Base-by-base conservation (phyloP, 2,797 vertebrate species). In the Spinus pinus region DNA sequence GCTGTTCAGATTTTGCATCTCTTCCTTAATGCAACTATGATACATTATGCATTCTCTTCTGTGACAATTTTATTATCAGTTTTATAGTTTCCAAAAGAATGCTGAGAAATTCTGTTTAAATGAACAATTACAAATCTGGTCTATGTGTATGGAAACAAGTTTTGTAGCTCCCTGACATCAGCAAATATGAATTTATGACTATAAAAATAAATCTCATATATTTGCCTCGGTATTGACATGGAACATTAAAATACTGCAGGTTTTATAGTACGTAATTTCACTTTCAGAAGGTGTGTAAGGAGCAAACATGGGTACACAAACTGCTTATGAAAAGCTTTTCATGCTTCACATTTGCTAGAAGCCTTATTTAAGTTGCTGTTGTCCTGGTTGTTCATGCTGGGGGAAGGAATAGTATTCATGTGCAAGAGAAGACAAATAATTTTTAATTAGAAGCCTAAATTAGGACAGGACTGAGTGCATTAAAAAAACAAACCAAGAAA, bases 261-360 rank as follows among this genome's bases (percentile, higher is more conserved):
- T 86, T 71, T 84, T 84, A 25, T 54, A 28, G 46, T 37, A 27
- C 17, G 27, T 58, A 44, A 71, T 84, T 88, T 80, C 27, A 27
- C 16, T 90, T 9, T 62, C 19, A 37, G 35, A 50, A 87, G 41
- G 50, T 31, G 16, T 61, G 9, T 27, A 25, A 0, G 12, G 56
- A 83, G 57, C n/a, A 46, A 83, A 72, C 28, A 9, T 33, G 60
- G 62, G 16, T 7, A 41, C 15, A 53, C 70, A 88, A 64, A 69
- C n/a, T 79, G 50, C 73, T 90, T 92, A 31, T 50, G 47, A 44
- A 78, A 86, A 81, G 35, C 54, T 90, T 91, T 84, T 86, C 42
- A n/a, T 79, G 87, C 77, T 72, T 94, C 58, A 53, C 6, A 2
- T 86, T 94, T 91, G 85, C 82, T 90, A 23, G 93, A 79, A 90